A percentile compares a stretch with the other conserved stretches of the same genome.
Evolutionary conservation across 2,797 vertebrate species (phyloP).

Genomic region (Peromyscus eremicus): DNA sequence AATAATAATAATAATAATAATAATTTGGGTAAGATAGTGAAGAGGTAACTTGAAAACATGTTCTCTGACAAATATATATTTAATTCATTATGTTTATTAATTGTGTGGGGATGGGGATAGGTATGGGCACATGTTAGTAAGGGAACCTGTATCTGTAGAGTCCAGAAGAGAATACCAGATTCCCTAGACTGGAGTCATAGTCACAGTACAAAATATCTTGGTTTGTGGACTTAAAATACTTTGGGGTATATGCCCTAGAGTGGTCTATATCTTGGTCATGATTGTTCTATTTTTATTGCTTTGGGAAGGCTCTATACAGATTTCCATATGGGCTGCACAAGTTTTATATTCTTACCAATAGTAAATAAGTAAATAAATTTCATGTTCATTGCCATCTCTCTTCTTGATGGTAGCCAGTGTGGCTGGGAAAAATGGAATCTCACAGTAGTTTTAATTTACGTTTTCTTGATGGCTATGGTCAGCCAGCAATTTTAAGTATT

Average conservation of each 20-base stretch:
- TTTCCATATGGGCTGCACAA: not conserved
- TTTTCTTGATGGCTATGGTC: not conserved
- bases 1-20: too few relatives aligned
- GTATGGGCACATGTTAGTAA: not conserved
- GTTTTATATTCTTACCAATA: not conserved
- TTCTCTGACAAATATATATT: not conserved
- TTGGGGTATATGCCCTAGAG: not conserved
- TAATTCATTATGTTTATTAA: not conserved
- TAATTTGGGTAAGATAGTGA: not conserved
- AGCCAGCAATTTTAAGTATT: not conserved
- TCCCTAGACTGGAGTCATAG: not conserved
- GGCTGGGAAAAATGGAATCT: not conserved
- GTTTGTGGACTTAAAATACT: not conserved
- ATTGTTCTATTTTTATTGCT: not conserved
- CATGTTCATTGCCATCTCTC: not conserved
- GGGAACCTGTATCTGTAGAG: not conserved
- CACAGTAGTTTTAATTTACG: not conserved
- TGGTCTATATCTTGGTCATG: not conserved
- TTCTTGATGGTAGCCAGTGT: not conserved
- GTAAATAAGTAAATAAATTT: not conserved
- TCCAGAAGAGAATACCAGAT: not conserved
- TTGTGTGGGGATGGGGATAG: not conserved
- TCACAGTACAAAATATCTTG: not conserved
- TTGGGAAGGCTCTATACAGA: not conserved
- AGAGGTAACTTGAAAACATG: conserved; percentile 15